Base-by-base conservation (phyloP, 1,140 invertebrate species). In the Drosophila triauraria region DNA sequence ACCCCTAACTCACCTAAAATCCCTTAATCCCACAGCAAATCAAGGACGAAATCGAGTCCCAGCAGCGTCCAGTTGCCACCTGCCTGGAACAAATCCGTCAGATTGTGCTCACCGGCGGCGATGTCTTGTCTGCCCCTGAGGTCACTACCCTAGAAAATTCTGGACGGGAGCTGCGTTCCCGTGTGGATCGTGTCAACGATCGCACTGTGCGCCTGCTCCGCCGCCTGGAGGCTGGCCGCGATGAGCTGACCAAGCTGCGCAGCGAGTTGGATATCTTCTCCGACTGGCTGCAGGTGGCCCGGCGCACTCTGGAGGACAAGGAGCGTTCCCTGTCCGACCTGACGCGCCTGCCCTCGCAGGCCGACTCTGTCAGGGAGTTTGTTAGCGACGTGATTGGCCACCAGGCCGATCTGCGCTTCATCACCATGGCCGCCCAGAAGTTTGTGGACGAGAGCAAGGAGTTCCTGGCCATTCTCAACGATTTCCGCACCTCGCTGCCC, bases 391-490 rank as follows among this genome's bases (percentile, higher is more conserved):
- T 99, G 0, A 98, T 99, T 80, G 96, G 97, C 3, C 98, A 99
- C 90, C 97, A 99, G 93, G 98, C 97, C 2, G 98, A 99, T 93
- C 93, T 99, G 2, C 94, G 98, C 27, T 99, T 98, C 92, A 98
- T 99, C 63, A 98, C 97, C 2, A 98, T 99, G 96, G 96, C 97
- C 1, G 97, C 97, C 0, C 97, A 99, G 93, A 98, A 98, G 93
- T 99, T 98, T 93, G 95, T 98, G 42, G 97, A 98, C 84, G 97
- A 99, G 92, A 97, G 97, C 85, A 98, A 98, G 94, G 97, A 98
- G 75, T 98, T 97, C 93, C 93, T 98, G 3, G 94, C 95, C 35
- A 94, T 96, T 12, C 93, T 98, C 38, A 98, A 98, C 92, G 96
- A 97, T 59, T 98, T 97, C 93, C 95, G 97, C 47, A 97, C 96